Evolutionary conservation across 2,888 invertebrate species (phyloP), one percentile per base, ranked within the genome.

Genomic region (Drosophila suboccidentalis): DNA sequence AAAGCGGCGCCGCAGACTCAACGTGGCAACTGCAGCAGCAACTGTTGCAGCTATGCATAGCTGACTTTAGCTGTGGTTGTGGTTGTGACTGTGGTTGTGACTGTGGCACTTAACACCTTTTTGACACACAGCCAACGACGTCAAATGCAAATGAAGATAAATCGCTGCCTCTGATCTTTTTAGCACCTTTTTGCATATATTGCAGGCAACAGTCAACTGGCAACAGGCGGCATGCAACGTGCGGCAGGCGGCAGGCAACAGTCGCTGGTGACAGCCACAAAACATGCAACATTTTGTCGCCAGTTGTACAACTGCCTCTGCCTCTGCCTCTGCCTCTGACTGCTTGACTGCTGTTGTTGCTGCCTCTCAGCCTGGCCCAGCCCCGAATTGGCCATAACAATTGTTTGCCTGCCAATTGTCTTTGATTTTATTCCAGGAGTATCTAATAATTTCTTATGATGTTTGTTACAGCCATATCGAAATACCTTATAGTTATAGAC

Each of bases 141-240:
- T 86, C 86, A 87, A 86, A 86, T 90, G 89, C 89, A 90, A 90
- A 90, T 89, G 90, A 90, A 89, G 90, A 90, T 90, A 90, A 90
- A 90, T 90, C 89, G 89, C 83, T 85, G 83, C 74, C 80, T 90
- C 78, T 89, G 90, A 90, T 90, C 87, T 86, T 85, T 90, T 87
- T 85, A 87, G 88, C 89, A 90, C 90, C 82, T 87, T 87, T 85
- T 89, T 89, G 86, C 89, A 88, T 86, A 86, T 78, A 84, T 87
- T 89, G 77, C 80, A 53, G 53, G 64, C 68, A 73, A 63, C 66
- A 51, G 54, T 77, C 71, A 39, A 55, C 75, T 55, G 51, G 69
- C 60, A 29, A 44, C 67, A 51, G 41, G 55, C 50, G 22, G 39
- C 26, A 43, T 57, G 29, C 29, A 8, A 8, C 29, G 62, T 29